phyloP scores from a whole-genome alignment of 1,140 invertebrate species.

The Apis dorsata region DNA sequence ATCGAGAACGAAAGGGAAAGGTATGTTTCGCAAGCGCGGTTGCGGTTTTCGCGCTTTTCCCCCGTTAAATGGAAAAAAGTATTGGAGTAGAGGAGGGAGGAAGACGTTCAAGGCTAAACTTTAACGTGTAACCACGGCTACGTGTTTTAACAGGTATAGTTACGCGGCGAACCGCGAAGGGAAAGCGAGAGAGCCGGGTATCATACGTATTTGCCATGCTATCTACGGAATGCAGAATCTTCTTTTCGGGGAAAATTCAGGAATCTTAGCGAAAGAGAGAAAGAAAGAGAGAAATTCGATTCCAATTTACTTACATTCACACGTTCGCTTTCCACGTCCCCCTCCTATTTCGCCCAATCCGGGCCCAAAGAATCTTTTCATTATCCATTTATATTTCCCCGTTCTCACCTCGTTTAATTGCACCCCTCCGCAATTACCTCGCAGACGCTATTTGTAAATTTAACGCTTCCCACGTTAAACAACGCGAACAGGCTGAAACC shows the following conservation, averaged over 20 bases:
- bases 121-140: conserved; percentile 13
- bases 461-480: not conserved
- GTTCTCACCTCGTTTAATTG: not conserved
- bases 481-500: not conserved
- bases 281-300: too few species aligned
- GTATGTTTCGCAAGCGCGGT: not conserved
- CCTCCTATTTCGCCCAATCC: too few species aligned
- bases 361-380: too few species aligned
- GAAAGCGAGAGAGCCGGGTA: conserved; percentile 15
- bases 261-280: too few species aligned
- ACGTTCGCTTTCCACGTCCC: too few species aligned
- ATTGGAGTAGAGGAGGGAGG: not conserved
- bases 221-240: not conserved
- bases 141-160: conserved; percentile 10
- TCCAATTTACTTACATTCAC: too few species aligned
- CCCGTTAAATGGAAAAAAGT: not conserved
- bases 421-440: not conserved
- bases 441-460: not conserved
- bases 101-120: not conserved
- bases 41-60: not conserved
- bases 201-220: not conserved
- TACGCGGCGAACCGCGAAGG: conserved; percentile 16
- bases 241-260: not conserved
- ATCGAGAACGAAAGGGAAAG: too few species aligned
- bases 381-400: not conserved